These are phyloP conservation scores for Spermophilus dauricus DNA, from an alignment of 2,113 vertebrate species.

Conservation along the genomic window DNA sequence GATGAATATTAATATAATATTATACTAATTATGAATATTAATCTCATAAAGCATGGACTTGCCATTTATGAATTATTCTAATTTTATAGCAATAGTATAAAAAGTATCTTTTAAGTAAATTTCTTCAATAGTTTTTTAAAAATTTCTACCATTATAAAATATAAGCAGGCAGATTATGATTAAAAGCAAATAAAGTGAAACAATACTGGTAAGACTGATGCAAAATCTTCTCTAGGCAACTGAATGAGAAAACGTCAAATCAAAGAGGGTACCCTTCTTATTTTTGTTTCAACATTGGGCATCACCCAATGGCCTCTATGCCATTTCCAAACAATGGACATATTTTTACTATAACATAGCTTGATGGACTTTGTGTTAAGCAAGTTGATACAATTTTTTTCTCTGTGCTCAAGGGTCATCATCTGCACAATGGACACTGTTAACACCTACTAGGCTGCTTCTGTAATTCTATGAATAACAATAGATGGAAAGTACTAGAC, in stretches of 20 bases:
- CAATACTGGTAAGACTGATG: not conserved
- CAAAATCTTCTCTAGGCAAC: not conserved
- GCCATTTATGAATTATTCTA: too few relatives aligned
- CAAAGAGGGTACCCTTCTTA: not conserved
- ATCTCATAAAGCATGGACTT: too few relatives aligned
- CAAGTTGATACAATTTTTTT: not conserved
- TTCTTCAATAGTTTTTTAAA: not conserved
- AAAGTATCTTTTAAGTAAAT: not conserved
- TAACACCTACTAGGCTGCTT: not conserved
- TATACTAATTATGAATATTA: too few relatives aligned
- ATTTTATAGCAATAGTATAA: not conserved
- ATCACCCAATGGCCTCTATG: not conserved
- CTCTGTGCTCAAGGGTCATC: not conserved
- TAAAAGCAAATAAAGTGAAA: conserved; percentile 42
- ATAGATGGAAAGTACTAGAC: not conserved
- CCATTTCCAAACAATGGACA: not conserved
- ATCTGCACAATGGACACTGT: not conserved
- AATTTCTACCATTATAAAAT: conserved; percentile 17
- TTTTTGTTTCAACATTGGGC: conserved; percentile 19
- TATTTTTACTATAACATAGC: not conserved
- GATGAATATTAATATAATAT: too few relatives aligned
- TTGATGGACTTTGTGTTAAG: not conserved
- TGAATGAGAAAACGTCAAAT: conserved; percentile 27
- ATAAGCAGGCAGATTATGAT: not conserved
- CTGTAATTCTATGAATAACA: not conserved